Conservation (phyloP, 2,888 invertebrate genomes). For the Ophioninae sp. region DNA sequence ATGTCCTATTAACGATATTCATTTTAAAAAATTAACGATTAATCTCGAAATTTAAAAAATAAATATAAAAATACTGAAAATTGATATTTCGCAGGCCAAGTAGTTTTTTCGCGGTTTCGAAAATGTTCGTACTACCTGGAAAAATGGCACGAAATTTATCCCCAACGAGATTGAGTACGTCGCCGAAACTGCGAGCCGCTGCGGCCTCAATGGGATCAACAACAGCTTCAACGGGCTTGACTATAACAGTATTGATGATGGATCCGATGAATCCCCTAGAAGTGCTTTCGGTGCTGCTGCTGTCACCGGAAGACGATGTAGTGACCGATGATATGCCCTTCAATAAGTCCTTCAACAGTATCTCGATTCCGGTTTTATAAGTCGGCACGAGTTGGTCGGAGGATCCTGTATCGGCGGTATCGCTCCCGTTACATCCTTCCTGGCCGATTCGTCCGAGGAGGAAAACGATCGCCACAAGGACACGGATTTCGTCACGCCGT, state of each 20-base stretch:
- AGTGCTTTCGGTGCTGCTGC: slow-evolving; percentile 22
- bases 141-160: slow-evolving; percentile 83
- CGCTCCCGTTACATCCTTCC: not conserved
- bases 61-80: too few species aligned
- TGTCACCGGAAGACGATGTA: slow-evolving; percentile 14
- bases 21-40: too few species aligned
- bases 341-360: slow-evolving; percentile 49
- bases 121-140: slow-evolving; percentile 80
- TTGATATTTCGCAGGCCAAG: too few species aligned
- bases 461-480: not conserved
- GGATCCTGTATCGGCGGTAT: not conserved
- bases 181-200: slow-evolving; percentile 74
- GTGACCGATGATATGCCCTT: not conserved
- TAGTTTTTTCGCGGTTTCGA: not conserved
- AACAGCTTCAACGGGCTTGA: slow-evolving; percentile 69
- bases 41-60: too few species aligned
- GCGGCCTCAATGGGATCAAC: slow-evolving; percentile 77
- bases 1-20: too few species aligned
- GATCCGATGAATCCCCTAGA: slow-evolving; percentile 9
- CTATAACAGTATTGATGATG: slow-evolving; percentile 20
- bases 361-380: slow-evolving; percentile 59
- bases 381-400: slow-evolving; percentile 50
- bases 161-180: slow-evolving; percentile 82
- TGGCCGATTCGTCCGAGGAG: not conserved
- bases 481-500: not conserved